phyloP scores from a whole-genome alignment of 2,888 invertebrate genomes.

The Hedychridium roseum region DNA sequence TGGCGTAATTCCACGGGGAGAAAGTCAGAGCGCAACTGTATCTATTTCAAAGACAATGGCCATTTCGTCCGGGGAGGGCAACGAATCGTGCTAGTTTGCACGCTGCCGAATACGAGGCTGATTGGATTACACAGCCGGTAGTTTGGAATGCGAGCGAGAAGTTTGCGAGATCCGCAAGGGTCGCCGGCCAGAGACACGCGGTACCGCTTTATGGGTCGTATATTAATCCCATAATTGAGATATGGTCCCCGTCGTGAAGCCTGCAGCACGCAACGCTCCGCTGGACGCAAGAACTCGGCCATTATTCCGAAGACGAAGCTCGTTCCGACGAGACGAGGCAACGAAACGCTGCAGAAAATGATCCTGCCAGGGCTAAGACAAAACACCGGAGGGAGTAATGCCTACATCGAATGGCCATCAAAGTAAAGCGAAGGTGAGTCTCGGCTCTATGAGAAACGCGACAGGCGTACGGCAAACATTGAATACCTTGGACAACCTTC shows the following conservation, averaged over 20 bases:
- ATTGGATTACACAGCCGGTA: slow-evolving; percentile 51
- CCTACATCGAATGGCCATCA: no score
- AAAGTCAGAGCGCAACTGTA: no score
- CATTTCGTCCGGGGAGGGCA: slow-evolving; percentile 17
- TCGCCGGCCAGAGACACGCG: slow-evolving; percentile 27
- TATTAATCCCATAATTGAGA: slow-evolving; percentile 62
- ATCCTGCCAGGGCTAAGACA: no score
- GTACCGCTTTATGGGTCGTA: slow-evolving; percentile 56
- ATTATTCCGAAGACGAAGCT: slow-evolving; percentile 33
- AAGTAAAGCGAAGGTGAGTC: no score
- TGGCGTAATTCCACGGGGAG: no score
- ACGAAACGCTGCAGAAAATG: slow-evolving; percentile 6
- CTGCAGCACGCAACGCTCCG: slow-evolving; percentile 40
- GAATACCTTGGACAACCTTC: no score
- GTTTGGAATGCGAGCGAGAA: slow-evolving; percentile 31
- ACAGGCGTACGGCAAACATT: no score
- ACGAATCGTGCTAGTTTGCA: slow-evolving; percentile 15
- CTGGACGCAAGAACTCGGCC: slow-evolving; percentile 42
- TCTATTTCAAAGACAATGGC: slow-evolving; percentile 6
- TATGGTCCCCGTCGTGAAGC: slow-evolving; percentile 44
- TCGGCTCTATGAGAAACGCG: no score
- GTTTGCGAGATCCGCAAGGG: slow-evolving; percentile 18
- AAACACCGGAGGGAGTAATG: no score
- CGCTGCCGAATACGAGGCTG: slow-evolving; percentile 30
- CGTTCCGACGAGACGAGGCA: slow-evolving; percentile 6